Conservation (phyloP, 2,113 vertebrate species). For the Peromyscus leucopus region DNA sequence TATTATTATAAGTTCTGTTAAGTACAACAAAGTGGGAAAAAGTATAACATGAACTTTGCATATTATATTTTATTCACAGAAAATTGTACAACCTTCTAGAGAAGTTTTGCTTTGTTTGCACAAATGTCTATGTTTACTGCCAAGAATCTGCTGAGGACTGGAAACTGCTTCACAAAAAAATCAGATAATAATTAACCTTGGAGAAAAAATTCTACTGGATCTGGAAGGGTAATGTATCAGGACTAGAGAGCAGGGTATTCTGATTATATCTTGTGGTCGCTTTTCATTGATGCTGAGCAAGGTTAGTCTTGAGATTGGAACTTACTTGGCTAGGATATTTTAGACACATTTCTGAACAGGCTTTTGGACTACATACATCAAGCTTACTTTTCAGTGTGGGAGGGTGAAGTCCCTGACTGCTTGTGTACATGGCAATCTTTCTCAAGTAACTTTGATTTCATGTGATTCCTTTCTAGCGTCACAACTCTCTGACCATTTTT, state of each 20-base stretch:
- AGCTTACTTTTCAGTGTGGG: not conserved
- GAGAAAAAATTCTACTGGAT: not conserved
- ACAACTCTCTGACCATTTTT: not conserved
- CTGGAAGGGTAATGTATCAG: not conserved
- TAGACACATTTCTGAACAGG: not conserved
- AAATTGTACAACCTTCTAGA: not conserved
- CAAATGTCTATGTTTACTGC: not conserved
- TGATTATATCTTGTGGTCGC: not conserved
- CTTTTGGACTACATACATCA: not conserved
- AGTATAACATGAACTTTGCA: not conserved
- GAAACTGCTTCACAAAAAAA: not conserved
- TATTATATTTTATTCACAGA: not conserved
- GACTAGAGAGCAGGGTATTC: not conserved
- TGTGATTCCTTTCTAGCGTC: too few species aligned
- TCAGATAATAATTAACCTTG: not conserved
- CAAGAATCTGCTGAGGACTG: not conserved
- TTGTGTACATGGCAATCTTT: not conserved
- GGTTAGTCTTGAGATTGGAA: not conserved
- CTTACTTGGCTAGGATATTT: rapidly evolving
- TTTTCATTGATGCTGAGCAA: not conserved
- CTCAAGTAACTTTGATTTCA: not conserved
- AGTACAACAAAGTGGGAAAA: not conserved
- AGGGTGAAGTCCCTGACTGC: rapidly evolving
- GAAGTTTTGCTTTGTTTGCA: not conserved
- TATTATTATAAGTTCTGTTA: not conserved